Conservation (phyloP, 23 tunicate species). For the Styela plicata region DNA sequence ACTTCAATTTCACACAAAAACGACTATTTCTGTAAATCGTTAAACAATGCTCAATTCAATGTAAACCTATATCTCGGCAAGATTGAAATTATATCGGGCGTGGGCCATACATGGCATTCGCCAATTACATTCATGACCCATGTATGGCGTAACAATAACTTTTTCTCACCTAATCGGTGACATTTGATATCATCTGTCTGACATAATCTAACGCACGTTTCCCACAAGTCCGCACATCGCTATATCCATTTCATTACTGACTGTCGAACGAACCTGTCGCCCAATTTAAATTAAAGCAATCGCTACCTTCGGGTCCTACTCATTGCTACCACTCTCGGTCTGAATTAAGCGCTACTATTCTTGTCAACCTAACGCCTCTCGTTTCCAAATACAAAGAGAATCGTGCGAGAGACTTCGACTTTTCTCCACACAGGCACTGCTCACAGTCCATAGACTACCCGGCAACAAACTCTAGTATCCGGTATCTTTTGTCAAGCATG, state of each 20-base stretch:
- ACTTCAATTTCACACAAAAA: too few species aligned
- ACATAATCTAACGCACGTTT: not conserved
- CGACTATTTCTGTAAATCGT: too few species aligned
- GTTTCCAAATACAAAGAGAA: not conserved
- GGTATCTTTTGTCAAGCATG: too few species aligned
- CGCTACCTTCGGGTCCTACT: not conserved
- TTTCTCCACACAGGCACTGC: not conserved
- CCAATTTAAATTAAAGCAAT: not conserved
- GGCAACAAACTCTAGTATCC: too few species aligned
- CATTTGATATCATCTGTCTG: not conserved
- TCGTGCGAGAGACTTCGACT: not conserved
- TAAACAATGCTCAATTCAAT: too few species aligned
- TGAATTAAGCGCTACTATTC: not conserved
- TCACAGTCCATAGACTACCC: too few species aligned
- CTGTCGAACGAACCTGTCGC: not conserved
- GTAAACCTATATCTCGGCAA: too few species aligned
- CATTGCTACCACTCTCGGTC: too few species aligned
- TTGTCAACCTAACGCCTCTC: not conserved
- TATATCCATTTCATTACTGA: not conserved
- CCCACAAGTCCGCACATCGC: not conserved
- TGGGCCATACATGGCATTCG: too few species aligned
- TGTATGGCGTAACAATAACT: too few species aligned
- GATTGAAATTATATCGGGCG: too few species aligned
- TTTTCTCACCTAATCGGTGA: not conserved
- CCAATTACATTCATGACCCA: too few species aligned